These are phyloP conservation scores for Allolobophora icterica DNA, from an alignment of 2,888 invertebrate genomes.

Conservation along the genomic window DNA sequence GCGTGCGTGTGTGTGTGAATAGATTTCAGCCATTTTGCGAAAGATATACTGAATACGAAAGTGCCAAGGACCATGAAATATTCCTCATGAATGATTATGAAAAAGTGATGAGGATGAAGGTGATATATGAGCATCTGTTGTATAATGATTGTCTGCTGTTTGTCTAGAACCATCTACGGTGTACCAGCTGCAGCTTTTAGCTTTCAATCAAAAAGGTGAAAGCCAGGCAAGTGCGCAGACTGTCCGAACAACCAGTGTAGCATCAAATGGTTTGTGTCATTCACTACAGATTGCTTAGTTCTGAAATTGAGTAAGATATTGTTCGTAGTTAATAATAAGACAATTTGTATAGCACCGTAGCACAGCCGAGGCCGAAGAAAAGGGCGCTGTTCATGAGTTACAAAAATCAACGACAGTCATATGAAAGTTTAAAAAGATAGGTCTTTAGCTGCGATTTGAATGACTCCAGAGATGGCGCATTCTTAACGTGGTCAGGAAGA, in stretches of 20 bases:
- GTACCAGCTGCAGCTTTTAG: conserved; percentile 14
- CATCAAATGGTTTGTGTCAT: background rate
- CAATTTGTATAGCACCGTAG: no score
- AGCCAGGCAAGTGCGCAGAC: background rate
- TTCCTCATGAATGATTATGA: background rate
- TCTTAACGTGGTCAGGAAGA: no score
- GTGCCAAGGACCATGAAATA: background rate
- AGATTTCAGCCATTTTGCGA: no score
- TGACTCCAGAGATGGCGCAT: no score
- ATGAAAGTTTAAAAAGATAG: no score
- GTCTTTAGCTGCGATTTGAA: no score
- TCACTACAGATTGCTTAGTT: background rate
- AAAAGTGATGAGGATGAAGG: background rate
- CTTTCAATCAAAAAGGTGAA: conserved; percentile 13
- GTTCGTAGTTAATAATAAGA: no score
- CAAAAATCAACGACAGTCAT: no score
- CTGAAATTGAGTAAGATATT: background rate
- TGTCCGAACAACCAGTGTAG: background rate
- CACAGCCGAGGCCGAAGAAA: no score
- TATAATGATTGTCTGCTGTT: background rate
- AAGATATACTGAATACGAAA: background rate
- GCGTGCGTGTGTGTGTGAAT: no score
- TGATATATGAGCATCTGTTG: background rate
- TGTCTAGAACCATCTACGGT: background rate
- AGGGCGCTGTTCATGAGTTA: no score